Evolutionary conservation across 2,888 invertebrate genomes (phyloP).

Genomic region (Anarsia innoxiella): DNA sequence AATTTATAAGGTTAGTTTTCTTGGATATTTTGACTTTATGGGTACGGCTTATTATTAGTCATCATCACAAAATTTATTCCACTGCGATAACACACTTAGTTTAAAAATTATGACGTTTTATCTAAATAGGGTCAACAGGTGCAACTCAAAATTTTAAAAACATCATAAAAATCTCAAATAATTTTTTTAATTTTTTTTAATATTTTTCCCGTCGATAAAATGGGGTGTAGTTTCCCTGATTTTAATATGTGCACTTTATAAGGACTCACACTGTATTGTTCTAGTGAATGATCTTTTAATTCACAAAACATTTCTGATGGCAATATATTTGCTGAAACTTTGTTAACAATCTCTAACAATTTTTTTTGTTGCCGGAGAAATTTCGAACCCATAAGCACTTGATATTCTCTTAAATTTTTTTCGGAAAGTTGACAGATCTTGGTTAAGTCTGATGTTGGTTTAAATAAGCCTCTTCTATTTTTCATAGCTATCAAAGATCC

Average conservation of each 20-base stretch:
- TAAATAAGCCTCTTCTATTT: constrained; percentile 1
- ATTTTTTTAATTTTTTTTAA: not conserved
- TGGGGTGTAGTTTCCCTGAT: not conserved
- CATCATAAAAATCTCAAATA: not conserved
- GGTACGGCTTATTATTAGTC: no score
- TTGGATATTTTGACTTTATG: no score
- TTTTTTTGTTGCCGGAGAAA: not conserved
- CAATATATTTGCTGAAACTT: not conserved
- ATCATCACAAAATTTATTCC: not conserved
- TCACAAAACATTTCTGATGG: not conserved
- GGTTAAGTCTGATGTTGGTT: not conserved
- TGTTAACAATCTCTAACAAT: not conserved
- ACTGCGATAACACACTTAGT: not conserved
- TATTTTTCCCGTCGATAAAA: not conserved
- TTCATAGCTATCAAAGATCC: not conserved
- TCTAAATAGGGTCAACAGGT: not conserved
- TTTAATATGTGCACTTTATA: not conserved
- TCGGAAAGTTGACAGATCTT: constrained; percentile 1
- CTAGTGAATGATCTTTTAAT: not conserved
- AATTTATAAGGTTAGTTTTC: no score
- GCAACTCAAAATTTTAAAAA: not conserved
- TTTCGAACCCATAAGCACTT: not conserved
- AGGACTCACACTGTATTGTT: not conserved
- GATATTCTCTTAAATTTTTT: not conserved
- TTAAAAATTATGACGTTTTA: not conserved